Conservation (phyloP, 2,888 invertebrate species). For the Eristalis intricaria region DNA sequence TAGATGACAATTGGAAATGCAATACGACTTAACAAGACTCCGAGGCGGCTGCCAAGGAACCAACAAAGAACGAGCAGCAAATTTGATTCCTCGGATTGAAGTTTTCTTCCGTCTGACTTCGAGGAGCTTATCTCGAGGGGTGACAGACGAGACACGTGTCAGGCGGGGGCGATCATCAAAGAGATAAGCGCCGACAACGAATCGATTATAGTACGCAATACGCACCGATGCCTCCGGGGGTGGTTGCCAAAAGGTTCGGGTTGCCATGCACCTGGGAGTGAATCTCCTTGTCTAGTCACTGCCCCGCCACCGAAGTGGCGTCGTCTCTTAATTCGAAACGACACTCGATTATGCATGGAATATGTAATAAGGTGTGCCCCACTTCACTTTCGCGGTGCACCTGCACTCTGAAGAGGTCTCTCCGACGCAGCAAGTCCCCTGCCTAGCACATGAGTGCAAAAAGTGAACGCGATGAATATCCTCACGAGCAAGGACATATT, state of each 20-base stretch:
- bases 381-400: conserved; percentile 25
- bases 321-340: conserved; percentile 64
- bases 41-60: conserved; percentile 25
- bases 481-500: not conserved
- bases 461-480: conserved; percentile 23
- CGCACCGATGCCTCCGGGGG: conserved; percentile 40
- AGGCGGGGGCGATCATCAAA: conserved; percentile 54
- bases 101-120: conserved; percentile 23
- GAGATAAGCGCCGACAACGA: conserved; percentile 63
- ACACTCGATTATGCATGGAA: conserved; percentile 70
- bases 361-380: conserved; percentile 55
- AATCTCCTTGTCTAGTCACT: not conserved
- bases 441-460: not conserved
- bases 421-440: not conserved
- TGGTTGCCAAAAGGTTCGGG: conserved; percentile 1
- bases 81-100: conserved; percentile 53
- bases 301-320: not conserved
- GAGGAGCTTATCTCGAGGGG: not conserved
- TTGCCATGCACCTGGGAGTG: not conserved
- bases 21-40: conserved; percentile 61
- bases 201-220: conserved; percentile 55
- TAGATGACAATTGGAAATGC: conserved; percentile 65
- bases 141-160: conserved; percentile 51
- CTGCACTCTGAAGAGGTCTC: conserved; percentile 26
- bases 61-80: conserved; percentile 28